Base-by-base conservation (phyloP, 2,888 invertebrate species). In the Hydropsyche betteni region DNA sequence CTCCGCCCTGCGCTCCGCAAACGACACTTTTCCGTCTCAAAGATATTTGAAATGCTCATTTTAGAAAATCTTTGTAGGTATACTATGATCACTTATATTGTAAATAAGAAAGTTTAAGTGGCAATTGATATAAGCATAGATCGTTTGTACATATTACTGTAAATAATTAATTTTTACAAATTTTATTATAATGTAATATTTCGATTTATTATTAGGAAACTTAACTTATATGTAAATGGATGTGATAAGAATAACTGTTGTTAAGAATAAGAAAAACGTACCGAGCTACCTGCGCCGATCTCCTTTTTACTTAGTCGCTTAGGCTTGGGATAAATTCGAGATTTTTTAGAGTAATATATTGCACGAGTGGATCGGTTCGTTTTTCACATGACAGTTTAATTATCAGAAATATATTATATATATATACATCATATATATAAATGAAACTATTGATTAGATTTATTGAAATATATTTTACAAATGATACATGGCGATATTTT, bases 261-360 rank as follows among this genome's bases (percentile, higher is more conserved):
- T 33, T 87, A 86, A 87, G 85, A 87, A 87, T 86, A 87, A 86
- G 86, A 87, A 87, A 87, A 87, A 87, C 87, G 87, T 6, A 68
- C n/a, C 68, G 52, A 16, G 12, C 34, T 12, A 36, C 36, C 34
- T 36, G 36, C n/a, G 34, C 36, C 12, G 36, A 64, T 36, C 36
- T 64, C 36, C 6, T 10, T 34, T 64, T 64, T 64, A 36, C 64
- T 64, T 24, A 58, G 58, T 58, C 14, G 58, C 58, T 58, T 58
- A 58, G 58, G 58, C 58, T 58, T 58, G 8, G 58, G 24, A 58
- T 58, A 16, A 58, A 58, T 58, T 58, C 24, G 58, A 58, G 58
- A 58, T 16, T 24, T 58, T 53, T 24, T 58, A 58, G 58, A 58
- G 58, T 58, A 58, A 58, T 53, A 53, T 58, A 58, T 24, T 58